Base-by-base conservation (phyloP, 2,113 vertebrate genomes). In the Silurus asotus region DNA sequence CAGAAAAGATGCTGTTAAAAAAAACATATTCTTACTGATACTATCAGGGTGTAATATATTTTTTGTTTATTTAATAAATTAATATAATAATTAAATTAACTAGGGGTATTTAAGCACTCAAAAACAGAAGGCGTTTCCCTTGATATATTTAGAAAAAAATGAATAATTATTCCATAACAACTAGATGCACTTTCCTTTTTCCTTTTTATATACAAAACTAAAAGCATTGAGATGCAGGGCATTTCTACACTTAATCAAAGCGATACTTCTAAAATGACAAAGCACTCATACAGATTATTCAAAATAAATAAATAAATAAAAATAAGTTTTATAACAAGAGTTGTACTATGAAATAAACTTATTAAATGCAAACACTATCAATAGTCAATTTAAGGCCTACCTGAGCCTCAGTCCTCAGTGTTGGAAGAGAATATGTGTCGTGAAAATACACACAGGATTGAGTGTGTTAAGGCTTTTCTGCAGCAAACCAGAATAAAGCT, bases 331-430 rank as follows among this genome's bases (percentile, higher is more conserved):
- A 28, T 11, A 53, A 82, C 48, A 25, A 8, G 15, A 51, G 4
- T 11, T 14, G 3, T 28, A 77, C 75, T 28, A 77, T 56, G 6
- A 56, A 56, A 28, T 67, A 53, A 67, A 82, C 17, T 2, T 55
- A 65, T 53, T 8, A 82, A 55, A 67, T 19, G 69, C 62, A 53
- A 69, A 55, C n/a, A 15, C 14, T 51, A 58, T 58, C 25, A 78
- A 19, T 17, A 48, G 1, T 23, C 56, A 1, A 48, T 13, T 23
- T 13, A 80, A 37, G 45, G 28, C 86, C 70, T 87, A 87, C 86
- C 86, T 87, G 17, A 77, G 70, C 58, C 69, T 65, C 45, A 82
- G 45, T 62, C 85, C 49, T 28, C n/a, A 82, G 80, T 23, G 59
- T 1, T 53, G 85, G 58, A 64, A 25, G 53, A 70, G 51, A 69